A percentile compares a stretch with the other conserved stretches of the same genome.
phyloP scores from a whole-genome alignment of 2,888 invertebrate species.

The Corythucha ciliata region DNA sequence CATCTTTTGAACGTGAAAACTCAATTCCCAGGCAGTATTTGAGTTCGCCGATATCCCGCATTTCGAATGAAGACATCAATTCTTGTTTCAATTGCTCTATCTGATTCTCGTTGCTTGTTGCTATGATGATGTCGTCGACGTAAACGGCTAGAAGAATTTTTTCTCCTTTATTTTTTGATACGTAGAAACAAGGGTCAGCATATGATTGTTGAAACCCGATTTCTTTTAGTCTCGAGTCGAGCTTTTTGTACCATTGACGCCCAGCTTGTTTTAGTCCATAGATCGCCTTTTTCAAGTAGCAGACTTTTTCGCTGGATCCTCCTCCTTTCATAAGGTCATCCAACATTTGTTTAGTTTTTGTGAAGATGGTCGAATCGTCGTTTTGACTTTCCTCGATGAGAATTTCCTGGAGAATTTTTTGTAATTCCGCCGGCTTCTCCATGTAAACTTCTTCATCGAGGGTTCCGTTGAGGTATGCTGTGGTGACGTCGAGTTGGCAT shows the following conservation, averaged over 20 bases:
- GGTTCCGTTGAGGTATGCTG: constrained; percentile 4
- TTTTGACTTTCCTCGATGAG: constrained; percentile 5
- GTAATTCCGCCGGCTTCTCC: constrained; percentile 6
- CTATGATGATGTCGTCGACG: constrained; percentile 8
- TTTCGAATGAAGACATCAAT: not conserved
- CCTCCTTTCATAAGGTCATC: not conserved
- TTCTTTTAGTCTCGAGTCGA: not conserved
- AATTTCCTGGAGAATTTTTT: constrained; percentile 4
- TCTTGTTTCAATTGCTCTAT: not conserved
- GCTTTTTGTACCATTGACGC: not conserved
- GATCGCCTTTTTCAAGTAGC: not conserved
- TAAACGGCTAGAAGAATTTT: constrained; percentile 1
- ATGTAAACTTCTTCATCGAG: constrained; percentile 9
- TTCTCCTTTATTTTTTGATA: not conserved
- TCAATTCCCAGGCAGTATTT: constrained; percentile 8
- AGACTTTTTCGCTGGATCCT: no score
- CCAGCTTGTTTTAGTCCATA: constrained; percentile 7
- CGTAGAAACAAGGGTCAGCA: constrained; percentile 6
- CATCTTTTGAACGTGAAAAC: not conserved
- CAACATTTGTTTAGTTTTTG: constrained; percentile 1
- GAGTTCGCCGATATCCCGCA: not conserved
- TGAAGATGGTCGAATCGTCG: not conserved
- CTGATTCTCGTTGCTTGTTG: not conserved
- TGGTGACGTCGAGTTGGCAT: constrained; percentile 10
- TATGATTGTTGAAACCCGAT: constrained; percentile 1